These are phyloP conservation scores for Eurystomus gularis DNA, from an alignment of 2,113 vertebrate species.

Conservation along the genomic window DNA sequence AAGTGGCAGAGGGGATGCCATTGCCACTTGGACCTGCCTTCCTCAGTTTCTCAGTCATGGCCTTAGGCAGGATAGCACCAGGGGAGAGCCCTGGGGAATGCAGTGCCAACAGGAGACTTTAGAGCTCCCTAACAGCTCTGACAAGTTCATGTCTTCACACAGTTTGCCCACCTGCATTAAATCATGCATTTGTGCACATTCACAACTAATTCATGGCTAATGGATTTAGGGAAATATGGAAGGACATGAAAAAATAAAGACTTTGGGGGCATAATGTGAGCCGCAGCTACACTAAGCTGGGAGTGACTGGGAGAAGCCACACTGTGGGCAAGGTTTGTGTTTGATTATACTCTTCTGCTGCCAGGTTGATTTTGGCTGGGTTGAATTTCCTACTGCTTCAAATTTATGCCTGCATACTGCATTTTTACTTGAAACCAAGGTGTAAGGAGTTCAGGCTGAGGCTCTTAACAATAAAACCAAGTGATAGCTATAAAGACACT, in stretches of 20 bases:
- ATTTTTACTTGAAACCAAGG: background rate
- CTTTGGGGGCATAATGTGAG: background rate
- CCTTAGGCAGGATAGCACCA: accelerated
- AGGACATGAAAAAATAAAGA: background rate
- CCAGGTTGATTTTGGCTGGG: background rate
- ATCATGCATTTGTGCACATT: background rate
- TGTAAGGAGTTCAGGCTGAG: background rate
- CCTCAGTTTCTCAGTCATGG: accelerated
- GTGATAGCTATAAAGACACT: background rate
- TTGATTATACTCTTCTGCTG: background rate
- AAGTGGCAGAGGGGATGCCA: background rate
- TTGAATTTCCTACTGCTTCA: conserved; percentile 3
- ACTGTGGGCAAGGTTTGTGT: background rate
- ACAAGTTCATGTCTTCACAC: background rate
- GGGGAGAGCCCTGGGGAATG: background rate
- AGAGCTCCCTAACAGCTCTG: background rate
- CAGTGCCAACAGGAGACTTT: background rate
- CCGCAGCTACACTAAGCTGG: background rate
- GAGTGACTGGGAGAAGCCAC: background rate
- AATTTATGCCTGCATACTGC: background rate
- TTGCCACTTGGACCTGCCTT: background rate
- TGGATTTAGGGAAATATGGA: background rate
- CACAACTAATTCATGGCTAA: background rate
- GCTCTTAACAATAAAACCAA: background rate
- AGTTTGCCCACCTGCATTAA: background rate